Percentiles rank a stretch among this genome's conserved stretches.
These are phyloP conservation scores for Synergus itoensis DNA, from an alignment of 2,888 invertebrate species.

Conservation along the genomic window DNA sequence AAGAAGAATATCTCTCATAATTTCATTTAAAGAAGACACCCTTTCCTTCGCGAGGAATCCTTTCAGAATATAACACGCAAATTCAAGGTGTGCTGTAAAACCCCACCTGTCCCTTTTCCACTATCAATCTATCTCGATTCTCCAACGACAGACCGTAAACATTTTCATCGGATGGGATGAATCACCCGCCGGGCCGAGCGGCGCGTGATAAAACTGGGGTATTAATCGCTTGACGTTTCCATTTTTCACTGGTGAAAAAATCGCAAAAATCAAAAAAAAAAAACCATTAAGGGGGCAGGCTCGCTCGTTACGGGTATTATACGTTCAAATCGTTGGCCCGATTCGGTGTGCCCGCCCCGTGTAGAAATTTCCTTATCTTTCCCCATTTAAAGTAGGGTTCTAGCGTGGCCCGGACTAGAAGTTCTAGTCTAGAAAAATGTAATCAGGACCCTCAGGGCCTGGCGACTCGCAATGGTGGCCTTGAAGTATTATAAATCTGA, in stretches of 20 bases:
- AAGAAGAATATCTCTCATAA: neutral
- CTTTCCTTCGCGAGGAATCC: neutral
- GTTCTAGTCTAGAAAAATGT: too few species aligned
- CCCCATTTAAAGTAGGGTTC: too few species aligned
- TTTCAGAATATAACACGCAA: neutral
- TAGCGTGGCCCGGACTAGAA: too few species aligned
- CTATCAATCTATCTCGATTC: conserved; percentile 26
- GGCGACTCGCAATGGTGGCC: too few species aligned
- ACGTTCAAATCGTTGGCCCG: neutral
- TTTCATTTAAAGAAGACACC: neutral
- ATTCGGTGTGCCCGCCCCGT: neutral
- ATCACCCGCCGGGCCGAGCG: neutral
- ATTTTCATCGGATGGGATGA: conserved; percentile 25
- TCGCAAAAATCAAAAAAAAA: too few species aligned
- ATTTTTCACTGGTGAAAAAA: conserved; percentile 19
- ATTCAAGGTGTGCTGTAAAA: neutral
- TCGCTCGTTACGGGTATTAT: neutral
- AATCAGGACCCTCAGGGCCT: too few species aligned
- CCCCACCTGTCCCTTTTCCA: neutral
- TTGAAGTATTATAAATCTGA: too few species aligned
- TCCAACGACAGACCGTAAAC: conserved; percentile 27
- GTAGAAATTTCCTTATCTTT: too few species aligned
- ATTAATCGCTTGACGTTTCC: conserved; percentile 31
- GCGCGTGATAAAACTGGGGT: conserved; percentile 33
- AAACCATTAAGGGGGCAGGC: neutral